These are phyloP conservation scores for Apocheima hispidaria DNA, from an alignment of 2,888 invertebrate genomes.

Conservation along the genomic window DNA sequence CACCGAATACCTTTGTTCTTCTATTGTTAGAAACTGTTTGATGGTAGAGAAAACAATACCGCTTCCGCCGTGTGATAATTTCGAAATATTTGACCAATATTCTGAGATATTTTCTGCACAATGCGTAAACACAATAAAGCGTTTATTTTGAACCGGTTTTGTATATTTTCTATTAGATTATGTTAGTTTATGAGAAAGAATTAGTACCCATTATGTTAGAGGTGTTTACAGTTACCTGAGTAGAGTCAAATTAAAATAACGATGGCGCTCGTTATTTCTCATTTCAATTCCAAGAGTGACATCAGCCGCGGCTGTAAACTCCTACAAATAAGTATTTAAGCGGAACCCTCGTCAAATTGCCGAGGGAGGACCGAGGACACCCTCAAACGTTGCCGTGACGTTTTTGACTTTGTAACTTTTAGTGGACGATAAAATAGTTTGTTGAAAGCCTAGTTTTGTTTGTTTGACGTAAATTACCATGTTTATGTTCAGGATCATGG, in stretches of 20 bases:
- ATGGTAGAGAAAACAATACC: slow-evolving; percentile 43
- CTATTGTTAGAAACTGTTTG: slow-evolving; percentile 45
- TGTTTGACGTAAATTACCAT: slow-evolving; percentile 15
- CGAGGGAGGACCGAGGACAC: slow-evolving; percentile 57
- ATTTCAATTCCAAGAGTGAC: slow-evolving; percentile 46
- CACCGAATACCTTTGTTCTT: slow-evolving; percentile 42
- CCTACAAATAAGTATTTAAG: slow-evolving; percentile 56
- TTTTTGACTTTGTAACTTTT: slow-evolving; percentile 61
- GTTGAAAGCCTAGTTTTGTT: slow-evolving; percentile 17
- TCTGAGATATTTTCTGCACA: slow-evolving; percentile 35
- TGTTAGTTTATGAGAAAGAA: slow-evolving; percentile 18
- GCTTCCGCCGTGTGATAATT: slow-evolving; percentile 40
- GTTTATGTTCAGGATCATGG: slow-evolving; percentile 13
- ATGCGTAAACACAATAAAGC: slow-evolving; percentile 25
- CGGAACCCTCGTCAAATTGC: slow-evolving; percentile 69
- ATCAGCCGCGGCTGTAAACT: slow-evolving; percentile 48
- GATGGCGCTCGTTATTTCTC: slow-evolving; percentile 36
- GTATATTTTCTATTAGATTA: background rate
- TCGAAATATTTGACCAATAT: slow-evolving; percentile 42
- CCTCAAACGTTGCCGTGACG: slow-evolving; percentile 59
- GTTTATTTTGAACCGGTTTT: slow-evolving; percentile 15
- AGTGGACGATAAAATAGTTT: slow-evolving; percentile 44
- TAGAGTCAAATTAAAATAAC: slow-evolving; percentile 38
- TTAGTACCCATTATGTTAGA: slow-evolving; percentile 10
- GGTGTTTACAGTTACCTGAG: slow-evolving; percentile 20